These are phyloP conservation scores for Cephalopholis sonnerati DNA, from an alignment of 2,113 vertebrate species.

Conservation along the genomic window DNA sequence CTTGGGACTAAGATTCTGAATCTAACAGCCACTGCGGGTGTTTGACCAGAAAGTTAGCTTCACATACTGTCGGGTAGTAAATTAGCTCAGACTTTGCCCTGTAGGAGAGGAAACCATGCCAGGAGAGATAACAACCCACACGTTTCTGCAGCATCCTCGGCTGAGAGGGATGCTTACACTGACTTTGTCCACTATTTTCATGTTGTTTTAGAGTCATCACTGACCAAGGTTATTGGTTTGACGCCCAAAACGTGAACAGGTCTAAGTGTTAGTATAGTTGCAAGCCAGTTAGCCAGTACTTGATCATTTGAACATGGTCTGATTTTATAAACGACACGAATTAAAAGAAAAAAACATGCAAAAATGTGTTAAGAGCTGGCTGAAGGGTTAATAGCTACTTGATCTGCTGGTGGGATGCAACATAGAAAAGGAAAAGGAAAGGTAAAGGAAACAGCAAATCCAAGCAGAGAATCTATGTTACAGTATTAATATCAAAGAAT, in stretches of 20 bases:
- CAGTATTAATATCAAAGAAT: slow-evolving; percentile 82
- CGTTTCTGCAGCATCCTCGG: background rate
- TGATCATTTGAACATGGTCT: slow-evolving; percentile 21
- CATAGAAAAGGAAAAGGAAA: slow-evolving; percentile 86
- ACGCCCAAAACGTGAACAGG: slow-evolving; percentile 56
- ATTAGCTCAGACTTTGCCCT: slow-evolving; percentile 26
- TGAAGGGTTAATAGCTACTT: slow-evolving; percentile 89
- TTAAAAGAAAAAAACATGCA: slow-evolving; percentile 91
- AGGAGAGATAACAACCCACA: slow-evolving; percentile 22
- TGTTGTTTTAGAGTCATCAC: background rate
- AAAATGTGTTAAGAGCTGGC: slow-evolving; percentile 88
- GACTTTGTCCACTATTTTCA: background rate
- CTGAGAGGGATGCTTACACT: background rate
- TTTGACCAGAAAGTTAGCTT: slow-evolving; percentile 46
- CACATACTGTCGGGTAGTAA: slow-evolving; percentile 17
- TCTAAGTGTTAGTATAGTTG: slow-evolving; percentile 47
- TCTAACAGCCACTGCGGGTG: slow-evolving; percentile 5
- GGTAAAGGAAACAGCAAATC: slow-evolving; percentile 85
- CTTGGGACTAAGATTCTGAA: background rate
- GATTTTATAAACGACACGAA: slow-evolving; percentile 45
- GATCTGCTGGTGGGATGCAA: slow-evolving; percentile 94
- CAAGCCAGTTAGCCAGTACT: slow-evolving; percentile 64
- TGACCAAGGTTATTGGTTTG: slow-evolving; percentile 51
- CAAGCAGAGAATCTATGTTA: slow-evolving; percentile 90
- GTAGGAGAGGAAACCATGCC: slow-evolving; percentile 45